Conservation (phyloP, 2,888 invertebrate genomes). For the Caenorhabditis sp. region DNA sequence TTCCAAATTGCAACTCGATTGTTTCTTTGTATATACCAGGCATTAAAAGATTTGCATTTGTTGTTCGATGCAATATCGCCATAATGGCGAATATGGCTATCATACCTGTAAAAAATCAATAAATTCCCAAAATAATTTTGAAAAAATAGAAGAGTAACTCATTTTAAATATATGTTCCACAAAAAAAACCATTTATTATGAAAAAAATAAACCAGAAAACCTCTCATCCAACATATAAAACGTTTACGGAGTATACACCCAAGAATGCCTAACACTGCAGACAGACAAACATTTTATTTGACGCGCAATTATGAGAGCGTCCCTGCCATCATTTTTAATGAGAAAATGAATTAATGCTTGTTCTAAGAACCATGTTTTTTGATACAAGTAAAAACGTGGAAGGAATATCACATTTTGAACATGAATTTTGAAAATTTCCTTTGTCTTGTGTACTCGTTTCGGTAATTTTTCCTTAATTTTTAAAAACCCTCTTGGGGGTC, state of each 20-base stretch:
- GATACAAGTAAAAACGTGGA: no score
- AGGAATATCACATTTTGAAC: no score
- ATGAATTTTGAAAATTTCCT: no score
- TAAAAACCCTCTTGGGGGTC: no score
- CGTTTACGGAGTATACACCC: conserved; percentile 13
- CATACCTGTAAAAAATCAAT: conserved; percentile 32
- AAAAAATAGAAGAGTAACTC: no score
- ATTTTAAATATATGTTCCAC: no score
- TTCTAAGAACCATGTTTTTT: no score
- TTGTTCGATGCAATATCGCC: conserved; percentile 14
- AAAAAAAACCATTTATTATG: background rate
- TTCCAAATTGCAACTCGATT: conserved; percentile 43
- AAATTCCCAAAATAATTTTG: background rate
- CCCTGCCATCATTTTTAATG: no score
- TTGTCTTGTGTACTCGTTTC: no score
- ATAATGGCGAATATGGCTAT: conserved; percentile 17
- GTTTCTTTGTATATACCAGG: conserved; percentile 58
- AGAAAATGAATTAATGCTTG: no score
- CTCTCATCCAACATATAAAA: background rate
- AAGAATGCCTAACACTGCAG: conserved; percentile 22
- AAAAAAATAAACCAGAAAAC: background rate
- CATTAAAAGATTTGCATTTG: conserved; percentile 49
- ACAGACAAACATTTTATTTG: conserved; percentile 3
- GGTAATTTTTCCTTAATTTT: no score
- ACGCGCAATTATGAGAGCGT: background rate